These are phyloP conservation scores for Ochropleura leucogaster DNA, from an alignment of 2,888 invertebrate species.

Conservation along the genomic window DNA sequence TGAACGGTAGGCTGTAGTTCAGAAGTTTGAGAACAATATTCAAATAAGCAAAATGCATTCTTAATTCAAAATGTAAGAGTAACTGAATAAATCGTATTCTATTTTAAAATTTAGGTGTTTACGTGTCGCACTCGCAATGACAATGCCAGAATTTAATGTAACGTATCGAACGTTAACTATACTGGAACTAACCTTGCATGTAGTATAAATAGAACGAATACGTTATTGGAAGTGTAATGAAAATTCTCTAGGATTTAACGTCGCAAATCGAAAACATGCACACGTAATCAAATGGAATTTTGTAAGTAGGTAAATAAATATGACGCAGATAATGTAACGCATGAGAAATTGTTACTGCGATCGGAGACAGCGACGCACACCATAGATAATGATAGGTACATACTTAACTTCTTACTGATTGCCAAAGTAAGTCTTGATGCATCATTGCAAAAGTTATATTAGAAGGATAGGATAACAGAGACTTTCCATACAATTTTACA, in stretches of 20 bases:
- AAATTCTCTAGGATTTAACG: conserved; percentile 49
- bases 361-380: conserved; percentile 40
- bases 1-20: not conserved
- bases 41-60: conserved; percentile 18
- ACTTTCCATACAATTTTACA: conserved; percentile 52
- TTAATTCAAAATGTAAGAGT: not conserved
- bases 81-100: conserved; percentile 44
- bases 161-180: conserved; percentile 50
- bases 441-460: conserved; percentile 45
- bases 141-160: conserved; percentile 52
- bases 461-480: conserved; percentile 50
- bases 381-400: conserved; percentile 62
- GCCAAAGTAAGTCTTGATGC: conserved; percentile 34
- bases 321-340: conserved; percentile 47
- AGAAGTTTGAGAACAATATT: not conserved
- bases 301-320: conserved; percentile 57
- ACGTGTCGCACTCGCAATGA: conserved; percentile 47
- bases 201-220: conserved; percentile 54
- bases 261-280: conserved; percentile 68
- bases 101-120: conserved; percentile 52
- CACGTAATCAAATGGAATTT: conserved; percentile 63
- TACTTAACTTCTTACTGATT: conserved; percentile 44
- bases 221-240: conserved; percentile 50
- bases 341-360: conserved; percentile 47
- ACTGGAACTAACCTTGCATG: conserved; percentile 54